Conservation (phyloP, 2,888 invertebrate species). For the Epirrhoe alternata region DNA sequence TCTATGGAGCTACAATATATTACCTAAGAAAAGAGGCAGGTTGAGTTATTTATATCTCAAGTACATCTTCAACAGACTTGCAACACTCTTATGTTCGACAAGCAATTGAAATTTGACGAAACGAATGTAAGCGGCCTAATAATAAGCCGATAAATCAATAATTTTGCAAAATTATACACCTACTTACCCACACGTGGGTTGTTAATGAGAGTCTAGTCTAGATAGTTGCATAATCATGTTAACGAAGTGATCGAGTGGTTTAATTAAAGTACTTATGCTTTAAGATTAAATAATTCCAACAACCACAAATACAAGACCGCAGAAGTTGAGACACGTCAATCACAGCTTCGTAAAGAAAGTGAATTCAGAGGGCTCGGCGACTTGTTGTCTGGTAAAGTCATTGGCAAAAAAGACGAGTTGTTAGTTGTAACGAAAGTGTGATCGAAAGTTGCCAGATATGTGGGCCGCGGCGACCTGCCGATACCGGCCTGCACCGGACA, state of each 20-base stretch:
- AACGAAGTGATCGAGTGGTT: conserved; percentile 18
- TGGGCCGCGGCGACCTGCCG: conserved; percentile 68
- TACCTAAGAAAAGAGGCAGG: neutral
- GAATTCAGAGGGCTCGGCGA: conserved; percentile 66
- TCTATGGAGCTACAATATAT: no score
- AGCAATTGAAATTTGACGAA: neutral
- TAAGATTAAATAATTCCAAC: conserved; percentile 16
- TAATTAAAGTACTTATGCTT: conserved; percentile 9
- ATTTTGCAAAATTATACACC: conserved; percentile 6
- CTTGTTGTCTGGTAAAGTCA: conserved; percentile 64
- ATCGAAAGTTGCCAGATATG: conserved; percentile 84
- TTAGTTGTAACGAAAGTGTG: conserved; percentile 75
- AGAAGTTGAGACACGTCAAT: conserved; percentile 25
- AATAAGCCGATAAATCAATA: conserved; percentile 13
- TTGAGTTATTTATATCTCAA: neutral
- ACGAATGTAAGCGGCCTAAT: conserved; percentile 8
- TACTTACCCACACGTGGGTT: conserved; percentile 16
- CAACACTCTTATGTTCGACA: neutral
- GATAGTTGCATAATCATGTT: conserved; percentile 24
- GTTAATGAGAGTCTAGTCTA: conserved; percentile 18
- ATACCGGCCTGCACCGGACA: conserved; percentile 23
- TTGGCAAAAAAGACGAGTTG: conserved; percentile 69
- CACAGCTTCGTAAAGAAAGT: conserved; percentile 59
- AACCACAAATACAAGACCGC: conserved; percentile 11
- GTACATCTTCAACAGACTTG: neutral